phyloP scores from a whole-genome alignment of 2,113 vertebrate genomes.

The Astatoreochromis straeleni region DNA sequence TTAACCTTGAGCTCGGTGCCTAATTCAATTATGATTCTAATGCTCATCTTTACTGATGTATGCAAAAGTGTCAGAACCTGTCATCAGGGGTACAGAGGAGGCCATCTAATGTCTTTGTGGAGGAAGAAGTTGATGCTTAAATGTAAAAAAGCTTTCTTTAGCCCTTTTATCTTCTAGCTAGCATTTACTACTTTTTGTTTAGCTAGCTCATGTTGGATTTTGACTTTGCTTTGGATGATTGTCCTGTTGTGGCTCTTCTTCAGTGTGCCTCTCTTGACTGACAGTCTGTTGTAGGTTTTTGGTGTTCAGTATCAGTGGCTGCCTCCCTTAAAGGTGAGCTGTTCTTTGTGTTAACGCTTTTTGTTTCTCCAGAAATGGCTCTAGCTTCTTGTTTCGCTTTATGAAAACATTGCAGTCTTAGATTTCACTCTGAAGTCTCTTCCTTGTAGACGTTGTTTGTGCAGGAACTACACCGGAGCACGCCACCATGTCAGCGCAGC shows the following conservation, averaged over 20 bases:
- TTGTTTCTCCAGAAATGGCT: not conserved
- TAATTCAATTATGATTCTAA: not conserved
- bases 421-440: not conserved
- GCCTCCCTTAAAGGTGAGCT: not conserved
- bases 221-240: not conserved
- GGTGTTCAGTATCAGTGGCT: not conserved
- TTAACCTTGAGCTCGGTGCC: fast-evolving
- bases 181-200: not conserved
- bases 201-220: not conserved
- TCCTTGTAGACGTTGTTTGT: not conserved
- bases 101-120: not conserved
- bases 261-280: not conserved
- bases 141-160: not conserved
- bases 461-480: not conserved
- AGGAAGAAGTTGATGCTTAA: not conserved
- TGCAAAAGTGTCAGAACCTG: not conserved
- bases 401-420: not conserved
- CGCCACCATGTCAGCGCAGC: not conserved
- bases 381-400: not conserved
- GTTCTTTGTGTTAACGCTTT: not conserved
- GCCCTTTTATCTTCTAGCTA: fast-evolving
- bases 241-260: not conserved
- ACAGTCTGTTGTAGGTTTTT: not conserved
- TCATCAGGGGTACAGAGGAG: not conserved
- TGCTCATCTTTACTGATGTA: not conserved